Conservation (phyloP, 2,888 invertebrate species). For the Drosophila yooni region DNA sequence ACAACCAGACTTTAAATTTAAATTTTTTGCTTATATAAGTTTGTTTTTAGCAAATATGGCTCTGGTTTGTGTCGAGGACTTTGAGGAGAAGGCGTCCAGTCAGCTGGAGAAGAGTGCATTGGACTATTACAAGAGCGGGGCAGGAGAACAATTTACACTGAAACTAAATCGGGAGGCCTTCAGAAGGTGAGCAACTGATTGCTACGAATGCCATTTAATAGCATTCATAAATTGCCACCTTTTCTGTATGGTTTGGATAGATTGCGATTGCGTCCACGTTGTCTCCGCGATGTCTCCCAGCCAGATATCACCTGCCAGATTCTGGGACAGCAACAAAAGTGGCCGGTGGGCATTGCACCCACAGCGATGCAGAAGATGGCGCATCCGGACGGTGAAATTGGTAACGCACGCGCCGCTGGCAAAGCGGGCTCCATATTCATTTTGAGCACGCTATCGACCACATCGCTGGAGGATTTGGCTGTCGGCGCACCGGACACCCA, state of each 20-base stretch:
- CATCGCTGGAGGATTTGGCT: conserved; percentile 95
- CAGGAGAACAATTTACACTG: conserved; percentile 92
- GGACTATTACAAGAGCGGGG: conserved; percentile 95
- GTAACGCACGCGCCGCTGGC: conserved; percentile 93
- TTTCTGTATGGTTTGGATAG: conserved; percentile 73
- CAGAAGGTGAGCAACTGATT: conserved; percentile 82
- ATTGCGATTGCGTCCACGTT: conserved; percentile 91
- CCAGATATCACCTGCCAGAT: conserved; percentile 88
- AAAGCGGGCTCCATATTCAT: conserved; percentile 91
- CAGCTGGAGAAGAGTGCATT: conserved; percentile 89
- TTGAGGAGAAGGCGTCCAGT: conserved; percentile 89
- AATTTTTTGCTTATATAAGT: conserved; percentile 11
- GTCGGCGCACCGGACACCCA: conserved; percentile 90
- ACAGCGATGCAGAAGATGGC: conserved; percentile 97
- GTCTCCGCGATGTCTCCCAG: conserved; percentile 90
- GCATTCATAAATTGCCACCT: background rate
- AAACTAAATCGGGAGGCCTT: conserved; percentile 91
- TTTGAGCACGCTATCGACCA: conserved; percentile 94
- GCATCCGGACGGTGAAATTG: conserved; percentile 94
- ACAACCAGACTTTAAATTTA: background rate
- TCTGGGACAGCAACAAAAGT: conserved; percentile 88
- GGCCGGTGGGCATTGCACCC: conserved; percentile 93
- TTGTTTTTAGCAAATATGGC: conserved; percentile 56
- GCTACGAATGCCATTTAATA: background rate
- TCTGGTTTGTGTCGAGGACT: conserved; percentile 90